Conservation (phyloP, 1,140 invertebrate species). For the Tetramorium alpestre region DNA sequence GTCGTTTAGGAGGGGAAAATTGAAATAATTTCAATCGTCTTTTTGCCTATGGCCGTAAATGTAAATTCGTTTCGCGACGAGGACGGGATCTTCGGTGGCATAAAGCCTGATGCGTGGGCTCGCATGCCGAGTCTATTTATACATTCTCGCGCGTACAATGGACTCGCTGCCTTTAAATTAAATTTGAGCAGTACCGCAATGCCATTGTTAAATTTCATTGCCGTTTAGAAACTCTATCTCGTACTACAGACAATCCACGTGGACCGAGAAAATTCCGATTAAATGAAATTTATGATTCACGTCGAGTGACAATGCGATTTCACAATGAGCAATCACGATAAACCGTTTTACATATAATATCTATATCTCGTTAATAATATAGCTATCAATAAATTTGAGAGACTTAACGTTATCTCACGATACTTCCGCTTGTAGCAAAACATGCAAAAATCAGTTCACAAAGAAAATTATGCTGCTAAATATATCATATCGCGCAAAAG, state of each 20-base stretch:
- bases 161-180: constrained; percentile 69
- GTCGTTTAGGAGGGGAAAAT: constrained; percentile 25
- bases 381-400: background rate
- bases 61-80: constrained; percentile 63
- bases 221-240: constrained; percentile 45
- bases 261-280: background rate
- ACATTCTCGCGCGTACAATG: constrained; percentile 64
- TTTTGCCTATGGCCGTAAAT: constrained; percentile 57
- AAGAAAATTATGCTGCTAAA: background rate
- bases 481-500: background rate
- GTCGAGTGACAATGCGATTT: background rate
- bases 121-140: constrained; percentile 69
- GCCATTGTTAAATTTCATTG: constrained; percentile 72
- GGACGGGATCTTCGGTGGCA: constrained; percentile 58
- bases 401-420: background rate
- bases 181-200: constrained; percentile 73
- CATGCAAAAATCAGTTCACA: background rate
- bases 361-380: background rate
- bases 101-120: constrained; percentile 68
- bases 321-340: background rate
- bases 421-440: background rate
- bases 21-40: constrained; percentile 54
- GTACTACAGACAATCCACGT: constrained; percentile 54
- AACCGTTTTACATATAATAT: background rate
- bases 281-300: background rate